These are phyloP conservation scores for human DNA, from an alignment of 2,113 vertebrate species.

Conservation along the genomic window DNA sequence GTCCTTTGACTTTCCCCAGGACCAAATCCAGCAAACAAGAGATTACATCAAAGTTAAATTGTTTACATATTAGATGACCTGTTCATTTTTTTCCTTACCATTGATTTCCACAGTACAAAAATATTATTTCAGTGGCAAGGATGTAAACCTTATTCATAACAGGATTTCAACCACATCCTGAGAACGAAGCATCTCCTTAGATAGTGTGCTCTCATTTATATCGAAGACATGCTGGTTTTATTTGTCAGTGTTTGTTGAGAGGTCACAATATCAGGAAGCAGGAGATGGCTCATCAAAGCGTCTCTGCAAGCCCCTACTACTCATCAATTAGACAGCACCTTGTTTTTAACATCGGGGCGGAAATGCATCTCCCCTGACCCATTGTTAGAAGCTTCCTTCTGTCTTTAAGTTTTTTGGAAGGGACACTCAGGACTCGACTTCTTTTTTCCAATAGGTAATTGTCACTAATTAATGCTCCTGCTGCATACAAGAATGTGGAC, in stretches of 20 bases:
- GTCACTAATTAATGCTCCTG: slow-evolving; percentile 87
- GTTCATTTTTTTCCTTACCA: slow-evolving; percentile 78
- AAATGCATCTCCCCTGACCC: slow-evolving; percentile 99
- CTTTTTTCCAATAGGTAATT: slow-evolving; percentile 91
- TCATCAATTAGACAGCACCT: slow-evolving; percentile 91
- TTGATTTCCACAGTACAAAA: slow-evolving; percentile 93
- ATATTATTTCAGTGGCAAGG: slow-evolving; percentile 96
- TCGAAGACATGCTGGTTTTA: slow-evolving; percentile 88
- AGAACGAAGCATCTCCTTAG: slow-evolving; percentile 89
- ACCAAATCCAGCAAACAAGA: slow-evolving; percentile 76
- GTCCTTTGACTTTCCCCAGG: slow-evolving; percentile 69
- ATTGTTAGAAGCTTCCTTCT: slow-evolving; percentile 98
- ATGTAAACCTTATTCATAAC: slow-evolving; percentile 99
- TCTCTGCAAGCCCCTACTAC: slow-evolving; percentile 85
- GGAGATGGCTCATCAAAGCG: slow-evolving; percentile 99
- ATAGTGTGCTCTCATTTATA: slow-evolving; percentile 86
- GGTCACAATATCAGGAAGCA: slow-evolving; percentile 99
- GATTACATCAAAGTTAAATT: slow-evolving; percentile 84
- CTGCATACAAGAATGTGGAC: slow-evolving; percentile 85
- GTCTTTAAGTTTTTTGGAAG: slow-evolving; percentile 90
- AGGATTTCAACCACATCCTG: slow-evolving; percentile 98
- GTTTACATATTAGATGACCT: slow-evolving; percentile 85
- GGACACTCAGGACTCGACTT: slow-evolving; percentile 83
- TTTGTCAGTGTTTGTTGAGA: slow-evolving; percentile 89
- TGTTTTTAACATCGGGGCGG: slow-evolving; percentile 93